Conservation (phyloP, 2,888 invertebrate species). For the Orchestes rusci region DNA sequence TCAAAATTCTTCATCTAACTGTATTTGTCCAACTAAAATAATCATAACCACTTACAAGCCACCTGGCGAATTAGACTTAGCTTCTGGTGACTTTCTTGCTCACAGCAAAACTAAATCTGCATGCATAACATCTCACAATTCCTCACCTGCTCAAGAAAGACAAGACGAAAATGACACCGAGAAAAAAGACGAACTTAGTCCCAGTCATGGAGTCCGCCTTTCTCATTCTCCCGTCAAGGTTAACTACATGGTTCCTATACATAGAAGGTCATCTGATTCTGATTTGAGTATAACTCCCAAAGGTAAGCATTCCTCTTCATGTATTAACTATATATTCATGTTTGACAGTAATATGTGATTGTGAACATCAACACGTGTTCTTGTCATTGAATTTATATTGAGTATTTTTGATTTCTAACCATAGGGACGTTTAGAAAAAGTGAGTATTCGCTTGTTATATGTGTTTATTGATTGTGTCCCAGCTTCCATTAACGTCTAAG, state of each 20-base stretch:
- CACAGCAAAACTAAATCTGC: constrained; percentile 40
- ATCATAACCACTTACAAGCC: constrained; percentile 19
- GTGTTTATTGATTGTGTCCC: constrained; percentile 12
- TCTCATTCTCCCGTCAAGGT: constrained; percentile 19
- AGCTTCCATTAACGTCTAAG: neutral
- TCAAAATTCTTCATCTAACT: constrained; percentile 24
- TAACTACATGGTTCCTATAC: constrained; percentile 32
- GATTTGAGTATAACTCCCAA: constrained; percentile 89
- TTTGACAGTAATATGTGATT: neutral
- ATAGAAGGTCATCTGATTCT: constrained; percentile 85
- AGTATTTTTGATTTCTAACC: constrained; percentile 20
- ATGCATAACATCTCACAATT: constrained; percentile 40
- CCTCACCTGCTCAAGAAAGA: constrained; percentile 36
- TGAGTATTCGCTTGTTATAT: constrained; percentile 43
- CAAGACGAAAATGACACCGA: constrained; percentile 31
- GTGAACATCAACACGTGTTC: no score
- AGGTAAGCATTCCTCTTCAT: constrained; percentile 64
- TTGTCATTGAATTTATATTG: no score
- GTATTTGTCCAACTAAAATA: constrained; percentile 19
- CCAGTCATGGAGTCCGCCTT: constrained; percentile 18
- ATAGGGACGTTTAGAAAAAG: constrained; percentile 45
- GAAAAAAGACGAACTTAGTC: constrained; percentile 48
- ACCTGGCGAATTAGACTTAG: constrained; percentile 40
- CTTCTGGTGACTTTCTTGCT: constrained; percentile 35
- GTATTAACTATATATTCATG: no score